Base-by-base conservation (phyloP, 2,797 vertebrate genomes). In the Sebastes matsubarae region DNA sequence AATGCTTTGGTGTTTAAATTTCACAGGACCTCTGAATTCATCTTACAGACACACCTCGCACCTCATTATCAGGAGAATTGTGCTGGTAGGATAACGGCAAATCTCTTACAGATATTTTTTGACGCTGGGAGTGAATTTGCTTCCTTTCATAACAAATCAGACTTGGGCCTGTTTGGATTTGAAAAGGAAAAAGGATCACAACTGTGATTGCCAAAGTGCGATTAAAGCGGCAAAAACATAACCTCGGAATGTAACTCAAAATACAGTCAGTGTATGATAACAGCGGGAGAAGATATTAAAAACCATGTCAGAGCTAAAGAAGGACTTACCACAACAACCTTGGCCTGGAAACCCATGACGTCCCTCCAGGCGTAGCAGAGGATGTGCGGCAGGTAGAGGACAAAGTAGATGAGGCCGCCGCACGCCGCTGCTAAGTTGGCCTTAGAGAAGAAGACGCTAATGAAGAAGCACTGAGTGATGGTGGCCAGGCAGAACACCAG, bases 381-480 rank as follows among this genome's bases (percentile, higher is more conserved):
- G 76, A 97, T 83, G 0, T 99, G 97, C 14, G 99, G 99, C 72
- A 99, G 94, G 92, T 99, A 99, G 42, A 99, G 96, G 0, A 97
- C 95, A 87, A 99, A 99, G 92, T 97, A 99, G 91, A 99, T 96
- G 92, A 99, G 97, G 70, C 98, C 98, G 0, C 98, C 98, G 22
- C 98, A 99, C 74, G 98, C 98, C 1, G 99, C 97, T 1, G 98
- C 98, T 90, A 99, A 90, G 92, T 99, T 99, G 85, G 99, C 97
- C 87, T 97, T 97, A 72, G 98, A 99, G 96, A 99, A 99, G 88
- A 99, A 94, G 0, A 98, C 97, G 94, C 97, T 99, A 92, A 99
- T 98, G 90, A 99, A 94, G 94, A 99, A 99, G 94, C 98, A 99
- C 94, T 99, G 96, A 55, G 96, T 96, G 92, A 99, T 96, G 88